Evolutionary conservation across 2,113 vertebrate species (phyloP).

Genomic region (Butorides virescens): DNA sequence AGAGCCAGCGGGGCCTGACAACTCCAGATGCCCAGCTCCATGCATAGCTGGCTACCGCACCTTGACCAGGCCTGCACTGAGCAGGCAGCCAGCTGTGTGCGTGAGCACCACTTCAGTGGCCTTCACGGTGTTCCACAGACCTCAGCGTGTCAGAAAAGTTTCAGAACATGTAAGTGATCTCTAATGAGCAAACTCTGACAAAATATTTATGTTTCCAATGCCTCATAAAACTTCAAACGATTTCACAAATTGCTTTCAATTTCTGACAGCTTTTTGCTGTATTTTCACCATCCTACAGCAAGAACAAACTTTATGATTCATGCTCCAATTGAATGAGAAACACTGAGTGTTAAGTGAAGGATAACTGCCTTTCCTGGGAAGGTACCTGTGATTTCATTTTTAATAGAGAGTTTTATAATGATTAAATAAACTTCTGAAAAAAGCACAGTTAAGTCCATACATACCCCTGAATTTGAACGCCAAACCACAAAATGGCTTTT

Average conservation of each 20-base stretch:
- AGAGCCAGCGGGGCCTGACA: neutral
- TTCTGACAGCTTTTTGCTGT: neutral
- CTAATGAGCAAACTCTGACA: neutral
- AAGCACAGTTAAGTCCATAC: neutral
- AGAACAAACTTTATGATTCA: neutral
- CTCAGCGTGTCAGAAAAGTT: neutral
- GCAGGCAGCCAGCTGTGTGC: neutral
- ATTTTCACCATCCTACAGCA: neutral
- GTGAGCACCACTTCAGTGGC: neutral
- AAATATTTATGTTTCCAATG: neutral
- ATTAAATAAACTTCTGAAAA: neutral
- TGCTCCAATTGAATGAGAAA: neutral
- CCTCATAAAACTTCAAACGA: neutral
- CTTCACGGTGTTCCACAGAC: too few species aligned
- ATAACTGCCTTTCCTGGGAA: neutral
- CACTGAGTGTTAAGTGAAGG: neutral
- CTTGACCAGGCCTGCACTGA: neutral
- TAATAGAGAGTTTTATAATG: neutral
- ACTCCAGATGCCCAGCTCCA: neutral
- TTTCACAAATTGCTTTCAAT: neutral
- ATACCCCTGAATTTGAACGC: neutral
- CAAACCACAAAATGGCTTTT: neutral
- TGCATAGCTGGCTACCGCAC: rapidly evolving
- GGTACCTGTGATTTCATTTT: neutral
- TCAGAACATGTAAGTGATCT: neutral